Base-by-base conservation (phyloP, 2,113 vertebrate genomes). In the Sinocyclocheilus grahami region DNA sequence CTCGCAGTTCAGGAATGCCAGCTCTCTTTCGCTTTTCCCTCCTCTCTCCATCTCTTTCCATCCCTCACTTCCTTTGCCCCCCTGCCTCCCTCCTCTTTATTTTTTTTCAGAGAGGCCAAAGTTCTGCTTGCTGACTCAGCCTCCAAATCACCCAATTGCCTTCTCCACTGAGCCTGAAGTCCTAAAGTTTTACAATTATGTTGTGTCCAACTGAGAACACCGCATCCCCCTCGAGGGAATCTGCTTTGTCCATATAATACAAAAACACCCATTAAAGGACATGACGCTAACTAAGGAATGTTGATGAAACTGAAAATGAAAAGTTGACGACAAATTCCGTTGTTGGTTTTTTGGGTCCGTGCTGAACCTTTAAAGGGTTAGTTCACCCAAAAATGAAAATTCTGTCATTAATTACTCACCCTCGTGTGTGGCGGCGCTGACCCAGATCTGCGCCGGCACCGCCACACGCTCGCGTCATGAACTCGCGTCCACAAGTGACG, bases 81-180 rank as follows among this genome's bases (percentile, higher is more conserved):
- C 75, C 75, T 39, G n/a, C 72, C 85, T 37, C 81, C 82, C 72
- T 77, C 77, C 72, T 9, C 55, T 27, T 46, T 60, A 1, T 27
- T 87, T 24, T 84, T 74, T 69, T 67, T 39, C 69, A 58, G 58
- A 48, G 53, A 77, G 88, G 83, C 87, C 91, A 87, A 87, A 88
- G 78, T 89, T 89, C 79, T 87, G 84, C 82, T 79, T 91, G 89
- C 90, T 92, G 90, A 92, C 89, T 91, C 91, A 90, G 91, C 82
- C 88, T 85, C 60, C 80, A 85, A 83, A 86, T 88, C 72, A 86
- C 83, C 86, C 84, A 39, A 85, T 48, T 90, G 58, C 81, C 55
- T 88, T 62, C 85, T 78, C 62, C 84, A 88, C 75, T 82, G 37
- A 88, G 63, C 75, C 65, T 86, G 63, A 37, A 60, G 37, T 87